phyloP scores from a whole-genome alignment of 1,140 invertebrate genomes.

The Zaprionus camerounensis region DNA sequence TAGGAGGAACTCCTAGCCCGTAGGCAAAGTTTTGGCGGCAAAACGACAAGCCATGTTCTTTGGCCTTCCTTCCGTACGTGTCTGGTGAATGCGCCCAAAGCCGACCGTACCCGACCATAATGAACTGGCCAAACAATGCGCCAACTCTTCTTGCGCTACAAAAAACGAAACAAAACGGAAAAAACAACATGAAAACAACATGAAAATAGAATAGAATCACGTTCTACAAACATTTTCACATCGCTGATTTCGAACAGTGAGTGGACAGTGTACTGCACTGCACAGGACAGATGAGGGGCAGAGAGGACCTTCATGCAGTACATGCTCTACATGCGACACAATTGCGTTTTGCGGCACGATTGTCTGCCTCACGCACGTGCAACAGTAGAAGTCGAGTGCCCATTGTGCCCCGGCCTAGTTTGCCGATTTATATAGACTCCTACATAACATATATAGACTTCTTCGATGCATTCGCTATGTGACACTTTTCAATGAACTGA shows the following conservation, averaged over 20 bases:
- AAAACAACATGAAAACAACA: constrained; percentile 25
- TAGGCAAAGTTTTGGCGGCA: constrained; percentile 61
- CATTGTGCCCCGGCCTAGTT: constrained; percentile 46
- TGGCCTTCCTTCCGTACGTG: constrained; percentile 51
- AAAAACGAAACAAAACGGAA: constrained; percentile 36
- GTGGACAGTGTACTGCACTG: constrained; percentile 37
- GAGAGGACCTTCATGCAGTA: constrained; percentile 23
- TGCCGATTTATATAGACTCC: constrained; percentile 19
- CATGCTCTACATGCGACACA: constrained; percentile 56
- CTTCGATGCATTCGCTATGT: constrained; percentile 19
- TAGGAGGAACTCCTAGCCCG: constrained; percentile 10
- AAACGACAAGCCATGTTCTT: constrained; percentile 17
- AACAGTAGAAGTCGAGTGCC: constrained; percentile 59
- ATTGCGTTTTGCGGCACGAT: constrained; percentile 69
- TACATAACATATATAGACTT: constrained; percentile 27
- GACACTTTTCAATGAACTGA: constrained; percentile 66
- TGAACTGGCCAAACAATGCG: constrained; percentile 73
- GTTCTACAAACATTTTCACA: constrained; percentile 68
- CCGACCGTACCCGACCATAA: constrained; percentile 45
- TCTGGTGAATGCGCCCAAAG: constrained; percentile 38
- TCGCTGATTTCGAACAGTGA: constrained; percentile 62
- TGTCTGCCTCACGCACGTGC: constrained; percentile 73
- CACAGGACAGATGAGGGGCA: constrained; percentile 24
- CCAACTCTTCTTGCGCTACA: constrained; percentile 40
- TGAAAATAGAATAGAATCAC: constrained; percentile 54